Evolutionary conservation across 2,888 invertebrate species (phyloP), one percentile per base, ranked within the genome.

Genomic region (Ganaspis brasiliensis): DNA sequence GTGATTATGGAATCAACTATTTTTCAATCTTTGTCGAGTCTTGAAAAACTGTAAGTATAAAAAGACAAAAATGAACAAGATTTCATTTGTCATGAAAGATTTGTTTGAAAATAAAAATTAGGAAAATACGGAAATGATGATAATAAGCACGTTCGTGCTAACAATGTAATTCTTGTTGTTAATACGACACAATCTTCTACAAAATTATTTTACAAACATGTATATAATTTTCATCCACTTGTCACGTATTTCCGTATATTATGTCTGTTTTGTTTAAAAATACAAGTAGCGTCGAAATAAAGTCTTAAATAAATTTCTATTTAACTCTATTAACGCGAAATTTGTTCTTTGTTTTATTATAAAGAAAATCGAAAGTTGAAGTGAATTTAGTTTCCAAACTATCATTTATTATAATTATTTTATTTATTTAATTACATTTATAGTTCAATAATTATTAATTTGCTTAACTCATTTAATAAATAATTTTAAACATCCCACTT

Each of bases 11-110:
- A 92, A 76, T 87, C 89, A 61, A 87, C 91, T 72, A 88, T 92
- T 73, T 93, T 94, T 86, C 81, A 85, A 35, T 85, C 91, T 14
- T 86, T 92, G 78, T 85, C 80, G 73, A 90, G 91, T 82, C 88
- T 94, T 81, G 91, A 92, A 74, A 92, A 92, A 83, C 88, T 94
- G 94, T 94, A 90, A 93, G 93, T 92, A 86, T 49, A 24, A 72
- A 56, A 52, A 14, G 52, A 26, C 10, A 70, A 49, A 70, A 49
- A 10, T 52, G 19, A 1, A 19, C 24, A 0, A n/a, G 26, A 12
- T 40, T 6, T n/a, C 10, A 57, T 59, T 37, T 59, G 26, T 16
- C 5, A 26, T 45, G 2, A 19, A 10, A 37, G 26, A 72, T 49
- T 12, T 19, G 40, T 37, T 14, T 14, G 3, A 12, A 14, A 71